Percentiles rank a stretch among this genome's conserved stretches.
Conservation (phyloP, 2,797 vertebrate genomes). For the Botia kubotai region DNA sequence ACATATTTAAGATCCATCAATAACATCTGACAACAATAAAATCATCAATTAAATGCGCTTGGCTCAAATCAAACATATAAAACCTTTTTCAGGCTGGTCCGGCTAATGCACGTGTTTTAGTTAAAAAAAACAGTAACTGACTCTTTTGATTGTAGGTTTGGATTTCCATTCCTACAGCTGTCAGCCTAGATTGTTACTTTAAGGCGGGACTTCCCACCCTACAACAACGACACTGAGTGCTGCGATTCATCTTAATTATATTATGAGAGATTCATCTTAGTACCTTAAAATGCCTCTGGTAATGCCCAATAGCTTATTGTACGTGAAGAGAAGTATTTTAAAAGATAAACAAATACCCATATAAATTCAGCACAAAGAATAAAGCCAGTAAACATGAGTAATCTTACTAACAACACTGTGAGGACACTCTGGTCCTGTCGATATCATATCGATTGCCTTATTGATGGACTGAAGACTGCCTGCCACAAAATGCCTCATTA, state of each 20-base stretch:
- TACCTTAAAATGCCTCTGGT: no score
- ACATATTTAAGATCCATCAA: background rate
- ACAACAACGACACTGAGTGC: background rate
- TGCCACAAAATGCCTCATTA: conserved; percentile 59
- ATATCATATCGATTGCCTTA: conserved; percentile 26
- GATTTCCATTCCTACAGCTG: no score
- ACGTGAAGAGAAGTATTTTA: no score
- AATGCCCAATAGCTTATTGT: no score
- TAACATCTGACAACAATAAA: background rate
- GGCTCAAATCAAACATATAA: no score
- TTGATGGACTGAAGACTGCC: conserved; percentile 56
- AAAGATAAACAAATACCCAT: no score
- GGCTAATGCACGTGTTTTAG: background rate
- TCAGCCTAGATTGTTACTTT: background rate
- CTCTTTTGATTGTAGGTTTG: no score
- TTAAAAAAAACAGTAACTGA: no score
- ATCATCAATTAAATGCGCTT: background rate
- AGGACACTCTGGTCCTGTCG: conserved; percentile 14
- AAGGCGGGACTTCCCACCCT: background rate
- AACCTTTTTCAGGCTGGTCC: background rate
- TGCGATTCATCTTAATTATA: no score
- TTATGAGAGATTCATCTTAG: conserved; percentile 29
- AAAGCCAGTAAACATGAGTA: background rate
- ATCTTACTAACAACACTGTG: background rate
- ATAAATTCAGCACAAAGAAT: no score